Percentiles rank a stretch among this genome's conserved stretches.
Evolutionary conservation across 35 echinoderm and acorn worm species (phyloP).

Genomic region (Amphiura filiformis): DNA sequence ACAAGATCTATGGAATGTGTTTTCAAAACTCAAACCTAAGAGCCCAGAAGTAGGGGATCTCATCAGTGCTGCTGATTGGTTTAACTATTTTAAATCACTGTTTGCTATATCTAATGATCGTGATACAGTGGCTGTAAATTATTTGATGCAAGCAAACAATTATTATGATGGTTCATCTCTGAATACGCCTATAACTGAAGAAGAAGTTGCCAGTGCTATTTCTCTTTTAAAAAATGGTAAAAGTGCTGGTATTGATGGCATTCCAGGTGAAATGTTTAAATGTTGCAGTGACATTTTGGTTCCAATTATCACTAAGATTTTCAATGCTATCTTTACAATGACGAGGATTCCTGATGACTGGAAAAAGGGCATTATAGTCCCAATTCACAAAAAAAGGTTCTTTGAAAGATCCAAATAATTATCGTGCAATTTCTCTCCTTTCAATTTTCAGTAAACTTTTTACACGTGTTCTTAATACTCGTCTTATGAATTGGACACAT

Average conservation of each 20-base stretch:
- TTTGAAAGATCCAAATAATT: background rate
- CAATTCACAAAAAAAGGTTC: background rate
- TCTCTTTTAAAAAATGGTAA: background rate
- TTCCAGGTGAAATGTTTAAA: conserved; percentile 2
- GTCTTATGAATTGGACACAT: background rate
- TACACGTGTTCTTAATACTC: background rate
- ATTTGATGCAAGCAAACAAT: too few relatives aligned
- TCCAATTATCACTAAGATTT: background rate
- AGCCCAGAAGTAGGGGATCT: background rate
- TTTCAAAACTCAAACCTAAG: background rate
- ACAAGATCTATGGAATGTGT: background rate
- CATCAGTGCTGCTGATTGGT: background rate
- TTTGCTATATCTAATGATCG: background rate
- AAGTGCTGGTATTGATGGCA: background rate
- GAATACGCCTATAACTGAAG: background rate
- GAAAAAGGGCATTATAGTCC: background rate
- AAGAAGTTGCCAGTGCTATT: background rate
- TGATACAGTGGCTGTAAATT: background rate
- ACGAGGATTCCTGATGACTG: background rate
- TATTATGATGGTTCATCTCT: background rate
- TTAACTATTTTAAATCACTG: background rate
- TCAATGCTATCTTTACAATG: background rate
- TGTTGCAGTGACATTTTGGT: background rate
- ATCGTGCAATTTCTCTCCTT: conserved; percentile 1
- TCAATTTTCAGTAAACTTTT: background rate